phyloP scores from a whole-genome alignment of 35 echinoderm and acorn worm genomes.

The Ophioderma brevispina region DNA sequence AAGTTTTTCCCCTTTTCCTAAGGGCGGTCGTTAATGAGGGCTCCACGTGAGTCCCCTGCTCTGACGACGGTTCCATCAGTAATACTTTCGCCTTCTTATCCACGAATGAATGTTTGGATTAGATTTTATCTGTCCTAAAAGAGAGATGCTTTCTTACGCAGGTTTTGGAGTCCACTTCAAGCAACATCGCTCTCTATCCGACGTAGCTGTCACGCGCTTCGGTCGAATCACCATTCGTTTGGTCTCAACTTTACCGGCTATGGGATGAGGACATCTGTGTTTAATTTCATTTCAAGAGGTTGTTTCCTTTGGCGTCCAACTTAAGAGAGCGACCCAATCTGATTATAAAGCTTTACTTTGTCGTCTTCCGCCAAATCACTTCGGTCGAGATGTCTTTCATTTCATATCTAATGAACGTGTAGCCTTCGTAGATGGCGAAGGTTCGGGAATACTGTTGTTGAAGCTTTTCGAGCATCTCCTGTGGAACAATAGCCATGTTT shows the following conservation, averaged over 20 bases:
- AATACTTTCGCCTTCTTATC: constrained; percentile 9
- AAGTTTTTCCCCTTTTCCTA: constrained; percentile 14
- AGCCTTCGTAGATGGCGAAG: background rate
- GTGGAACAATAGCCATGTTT: constrained; percentile 55
- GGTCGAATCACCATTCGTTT: background rate
- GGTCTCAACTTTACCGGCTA: background rate
- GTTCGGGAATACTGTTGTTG: background rate
- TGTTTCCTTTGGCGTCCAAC: constrained; percentile 29
- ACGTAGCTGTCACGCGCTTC: background rate
- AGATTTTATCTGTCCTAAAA: background rate
- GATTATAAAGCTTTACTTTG: constrained; percentile 53
- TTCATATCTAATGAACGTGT: constrained; percentile 26
- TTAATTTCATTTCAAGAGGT: constrained; percentile 22
- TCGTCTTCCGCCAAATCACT: constrained; percentile 41
- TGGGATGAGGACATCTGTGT: background rate
- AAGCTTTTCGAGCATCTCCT: background rate
- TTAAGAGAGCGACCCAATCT: constrained; percentile 42
- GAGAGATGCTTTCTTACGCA: background rate
- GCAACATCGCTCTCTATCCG: background rate
- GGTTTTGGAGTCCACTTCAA: background rate
- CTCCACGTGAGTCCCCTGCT: background rate
- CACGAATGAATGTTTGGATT: background rate
- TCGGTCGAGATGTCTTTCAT: constrained; percentile 54
- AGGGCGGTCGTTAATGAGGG: constrained; percentile 19
- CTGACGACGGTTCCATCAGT: background rate